These are phyloP conservation scores for Limnephilus marmoratus DNA, from an alignment of 2,888 invertebrate genomes.

Conservation along the genomic window DNA sequence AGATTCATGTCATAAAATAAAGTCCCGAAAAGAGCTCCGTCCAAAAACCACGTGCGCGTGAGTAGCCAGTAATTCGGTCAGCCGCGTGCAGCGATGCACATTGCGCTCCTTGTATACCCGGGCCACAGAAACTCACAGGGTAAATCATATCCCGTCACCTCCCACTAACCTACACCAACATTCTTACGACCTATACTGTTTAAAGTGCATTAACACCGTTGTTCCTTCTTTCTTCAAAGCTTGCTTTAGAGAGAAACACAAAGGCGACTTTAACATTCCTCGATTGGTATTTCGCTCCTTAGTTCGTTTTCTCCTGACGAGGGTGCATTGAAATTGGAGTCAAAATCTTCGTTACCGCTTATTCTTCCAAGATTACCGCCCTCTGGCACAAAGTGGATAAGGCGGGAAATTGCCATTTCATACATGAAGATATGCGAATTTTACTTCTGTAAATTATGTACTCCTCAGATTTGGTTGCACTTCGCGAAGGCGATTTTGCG, in stretches of 20 bases:
- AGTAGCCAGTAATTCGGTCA: background rate
- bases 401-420: constrained; percentile 24
- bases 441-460: constrained; percentile 25
- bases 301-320: background rate
- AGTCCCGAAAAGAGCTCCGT: background rate
- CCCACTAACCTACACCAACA: constrained; percentile 42
- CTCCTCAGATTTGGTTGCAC: constrained; percentile 54
- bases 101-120: constrained; percentile 59
- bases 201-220: background rate
- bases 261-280: constrained; percentile 12
- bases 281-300: constrained; percentile 34
- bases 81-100: constrained; percentile 61
- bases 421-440: constrained; percentile 49
- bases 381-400: background rate
- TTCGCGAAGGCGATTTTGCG: constrained; percentile 49
- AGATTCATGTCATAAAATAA: background rate
- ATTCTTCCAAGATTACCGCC: background rate
- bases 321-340: background rate
- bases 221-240: constrained; percentile 40
- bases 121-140: constrained; percentile 57
- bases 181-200: constrained; percentile 33
- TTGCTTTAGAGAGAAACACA: constrained; percentile 8
- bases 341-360: constrained; percentile 17
- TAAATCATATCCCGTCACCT: constrained; percentile 38
- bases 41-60: constrained; percentile 29